These are phyloP conservation scores for Cosmorhoe ocellata DNA, from an alignment of 2,888 invertebrate genomes.

Conservation along the genomic window DNA sequence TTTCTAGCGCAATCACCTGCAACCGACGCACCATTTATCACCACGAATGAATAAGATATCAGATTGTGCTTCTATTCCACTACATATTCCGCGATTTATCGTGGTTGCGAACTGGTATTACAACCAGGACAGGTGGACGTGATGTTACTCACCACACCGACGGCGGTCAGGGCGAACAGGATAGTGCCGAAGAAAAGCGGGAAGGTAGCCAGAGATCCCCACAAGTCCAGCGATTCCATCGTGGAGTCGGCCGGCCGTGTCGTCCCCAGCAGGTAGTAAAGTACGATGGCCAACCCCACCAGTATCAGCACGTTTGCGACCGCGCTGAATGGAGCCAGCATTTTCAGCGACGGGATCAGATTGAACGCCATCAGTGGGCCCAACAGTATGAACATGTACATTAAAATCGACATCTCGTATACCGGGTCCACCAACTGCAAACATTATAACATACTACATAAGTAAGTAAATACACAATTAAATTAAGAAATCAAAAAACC, in stretches of 20 bases:
- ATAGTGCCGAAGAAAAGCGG: slow-evolving; percentile 98
- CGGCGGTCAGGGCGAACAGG: slow-evolving; percentile 93
- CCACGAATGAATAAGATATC: too few relatives aligned
- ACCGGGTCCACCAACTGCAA: slow-evolving; percentile 62
- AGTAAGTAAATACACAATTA: too few relatives aligned
- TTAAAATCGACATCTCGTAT: slow-evolving; percentile 71
- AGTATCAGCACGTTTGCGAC: slow-evolving; percentile 91
- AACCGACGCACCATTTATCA: neutral
- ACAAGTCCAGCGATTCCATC: slow-evolving; percentile 79
- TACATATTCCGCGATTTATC: too few relatives aligned
- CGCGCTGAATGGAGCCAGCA: slow-evolving; percentile 92
- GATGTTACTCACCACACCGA: slow-evolving; percentile 86
- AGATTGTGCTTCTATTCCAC: too few relatives aligned
- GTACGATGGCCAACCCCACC: slow-evolving; percentile 88
- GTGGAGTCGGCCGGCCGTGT: slow-evolving; percentile 79
- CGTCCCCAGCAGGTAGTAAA: slow-evolving; percentile 89
- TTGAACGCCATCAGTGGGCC: slow-evolving; percentile 87
- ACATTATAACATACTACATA: too few relatives aligned
- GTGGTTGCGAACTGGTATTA: too few relatives aligned
- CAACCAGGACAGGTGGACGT: too few relatives aligned
- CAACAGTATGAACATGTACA: slow-evolving; percentile 86
- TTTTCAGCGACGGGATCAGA: slow-evolving; percentile 88
- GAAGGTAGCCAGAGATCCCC: slow-evolving; percentile 87
- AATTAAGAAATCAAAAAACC: too few relatives aligned
- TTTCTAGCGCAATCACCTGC: slow-evolving; percentile 94